A percentile compares a stretch with the other conserved stretches of the same genome.
These are phyloP conservation scores for Calliscelio sp. DNA, from an alignment of 2,888 invertebrate genomes.

Conservation along the genomic window DNA sequence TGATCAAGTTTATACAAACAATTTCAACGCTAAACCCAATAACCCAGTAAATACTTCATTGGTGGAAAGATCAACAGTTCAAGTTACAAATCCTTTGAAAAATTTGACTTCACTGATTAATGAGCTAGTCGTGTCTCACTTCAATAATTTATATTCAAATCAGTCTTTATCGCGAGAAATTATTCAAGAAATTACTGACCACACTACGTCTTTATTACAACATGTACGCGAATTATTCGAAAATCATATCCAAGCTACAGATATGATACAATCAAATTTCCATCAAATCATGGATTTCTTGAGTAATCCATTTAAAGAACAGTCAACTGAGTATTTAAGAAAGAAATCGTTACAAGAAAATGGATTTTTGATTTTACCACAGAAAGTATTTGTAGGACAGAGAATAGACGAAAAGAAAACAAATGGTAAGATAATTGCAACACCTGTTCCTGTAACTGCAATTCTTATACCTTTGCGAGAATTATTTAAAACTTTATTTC, in stretches of 20 bases:
- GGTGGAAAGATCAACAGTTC: too few relatives aligned
- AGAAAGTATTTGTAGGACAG: conserved; percentile 41
- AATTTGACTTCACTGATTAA: too few relatives aligned
- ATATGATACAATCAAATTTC: neutral
- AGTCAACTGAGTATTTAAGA: conserved; percentile 33
- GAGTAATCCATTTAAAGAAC: conserved; percentile 32
- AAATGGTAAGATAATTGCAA: neutral
- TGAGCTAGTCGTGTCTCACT: too few relatives aligned
- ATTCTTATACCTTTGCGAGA: conserved; percentile 2
- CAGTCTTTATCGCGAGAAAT: neutral
- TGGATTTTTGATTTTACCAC: conserved; percentile 34
- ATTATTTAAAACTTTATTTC: neutral
- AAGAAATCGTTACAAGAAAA: conserved; percentile 30
- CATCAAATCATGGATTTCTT: conserved; percentile 26
- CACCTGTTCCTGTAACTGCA: neutral
- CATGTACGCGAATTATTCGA: conserved; percentile 3
- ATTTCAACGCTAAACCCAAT: too few relatives aligned
- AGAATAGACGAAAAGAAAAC: conserved; percentile 1
- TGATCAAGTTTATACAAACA: too few relatives aligned
- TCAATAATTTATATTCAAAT: conserved; percentile 40
- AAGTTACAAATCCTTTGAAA: too few relatives aligned
- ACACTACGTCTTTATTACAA: conserved; percentile 20
- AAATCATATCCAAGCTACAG: neutral
- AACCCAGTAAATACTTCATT: too few relatives aligned
- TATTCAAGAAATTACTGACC: conserved; percentile 27